A percentile compares a stretch with the other conserved stretches of the same genome.
Conservation (phyloP, 2,888 invertebrate species). For the Macaria liturata region DNA sequence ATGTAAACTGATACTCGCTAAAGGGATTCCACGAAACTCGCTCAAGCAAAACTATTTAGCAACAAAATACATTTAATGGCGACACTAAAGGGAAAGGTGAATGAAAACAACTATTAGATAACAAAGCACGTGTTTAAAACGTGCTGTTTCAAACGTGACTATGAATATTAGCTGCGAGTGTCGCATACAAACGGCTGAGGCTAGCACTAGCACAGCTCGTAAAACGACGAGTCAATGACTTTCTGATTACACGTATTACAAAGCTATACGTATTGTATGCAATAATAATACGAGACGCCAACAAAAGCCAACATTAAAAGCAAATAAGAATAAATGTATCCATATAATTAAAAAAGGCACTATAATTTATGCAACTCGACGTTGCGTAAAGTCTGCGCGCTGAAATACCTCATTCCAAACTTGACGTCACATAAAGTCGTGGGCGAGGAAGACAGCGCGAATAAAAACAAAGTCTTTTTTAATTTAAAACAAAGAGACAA, state of each 20-base stretch:
- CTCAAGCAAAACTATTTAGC: constrained; percentile 24
- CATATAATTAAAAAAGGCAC: constrained; percentile 66
- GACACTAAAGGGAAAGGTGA: constrained; percentile 31
- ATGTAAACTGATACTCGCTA: constrained; percentile 34
- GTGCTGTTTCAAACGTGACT: constrained; percentile 50
- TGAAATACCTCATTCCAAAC: constrained; percentile 76
- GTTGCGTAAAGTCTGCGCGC: constrained; percentile 65
- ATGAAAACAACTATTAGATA: constrained; percentile 45
- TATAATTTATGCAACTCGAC: constrained; percentile 75
- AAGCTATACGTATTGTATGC: constrained; percentile 28
- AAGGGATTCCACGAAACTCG: constrained; percentile 29
- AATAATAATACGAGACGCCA: constrained; percentile 40
- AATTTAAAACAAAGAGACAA: constrained; percentile 77
- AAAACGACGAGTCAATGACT: constrained; percentile 41
- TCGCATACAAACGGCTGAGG: constrained; percentile 24
- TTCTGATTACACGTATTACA: constrained; percentile 33
- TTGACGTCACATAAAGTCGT: constrained; percentile 81
- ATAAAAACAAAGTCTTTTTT: constrained; percentile 73
- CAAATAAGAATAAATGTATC: constrained; percentile 28
- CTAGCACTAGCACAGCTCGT: constrained; percentile 13
- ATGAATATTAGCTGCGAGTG: constrained; percentile 34
- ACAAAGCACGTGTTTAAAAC: constrained; percentile 49
- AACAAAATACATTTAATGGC: constrained; percentile 28
- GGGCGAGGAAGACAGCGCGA: constrained; percentile 69
- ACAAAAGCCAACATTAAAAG: constrained; percentile 29